Conservation (phyloP, 1,140 invertebrate species). For the Penaeus indicus region DNA sequence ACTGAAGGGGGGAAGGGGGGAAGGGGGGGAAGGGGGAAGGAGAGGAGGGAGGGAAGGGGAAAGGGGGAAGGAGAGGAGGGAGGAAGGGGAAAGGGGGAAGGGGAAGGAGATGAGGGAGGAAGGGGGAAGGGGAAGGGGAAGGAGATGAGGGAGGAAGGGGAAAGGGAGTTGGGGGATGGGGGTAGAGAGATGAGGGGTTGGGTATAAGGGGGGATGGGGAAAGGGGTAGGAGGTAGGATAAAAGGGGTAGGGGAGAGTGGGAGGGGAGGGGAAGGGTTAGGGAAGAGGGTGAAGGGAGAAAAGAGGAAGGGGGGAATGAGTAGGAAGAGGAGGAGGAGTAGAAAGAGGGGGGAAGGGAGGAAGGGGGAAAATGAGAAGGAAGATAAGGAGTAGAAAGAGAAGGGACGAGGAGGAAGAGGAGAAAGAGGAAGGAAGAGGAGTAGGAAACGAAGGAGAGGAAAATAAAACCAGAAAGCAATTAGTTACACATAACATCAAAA, state of each 20-base stretch:
- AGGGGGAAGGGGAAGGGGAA: background rate
- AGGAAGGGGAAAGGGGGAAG: too few species aligned
- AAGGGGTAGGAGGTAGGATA: background rate
- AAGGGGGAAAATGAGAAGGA: background rate
- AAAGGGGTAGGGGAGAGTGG: background rate
- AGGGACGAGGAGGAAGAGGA: background rate
- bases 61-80: constrained; percentile 71
- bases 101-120: background rate
- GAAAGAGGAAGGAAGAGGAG: constrained; percentile 5
- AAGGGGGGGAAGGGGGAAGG: background rate
- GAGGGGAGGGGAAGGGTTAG: background rate
- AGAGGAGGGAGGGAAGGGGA: constrained; percentile 69
- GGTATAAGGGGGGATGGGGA: background rate
- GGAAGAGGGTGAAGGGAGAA: background rate
- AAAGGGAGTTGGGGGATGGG: background rate
- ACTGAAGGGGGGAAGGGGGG: constrained; percentile 72
- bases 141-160: background rate
- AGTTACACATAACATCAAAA: background rate
- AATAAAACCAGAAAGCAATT: background rate
- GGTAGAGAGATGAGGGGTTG: background rate
- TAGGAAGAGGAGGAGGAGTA: background rate
- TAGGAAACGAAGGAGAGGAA: background rate
- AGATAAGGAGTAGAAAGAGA: background rate
- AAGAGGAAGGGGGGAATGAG: background rate
- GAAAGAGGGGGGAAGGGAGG: background rate